Percentiles rank a stretch among this genome's conserved stretches.
Evolutionary conservation across 2,888 invertebrate genomes (phyloP).

Genomic region (Nomada goodeniana): DNA sequence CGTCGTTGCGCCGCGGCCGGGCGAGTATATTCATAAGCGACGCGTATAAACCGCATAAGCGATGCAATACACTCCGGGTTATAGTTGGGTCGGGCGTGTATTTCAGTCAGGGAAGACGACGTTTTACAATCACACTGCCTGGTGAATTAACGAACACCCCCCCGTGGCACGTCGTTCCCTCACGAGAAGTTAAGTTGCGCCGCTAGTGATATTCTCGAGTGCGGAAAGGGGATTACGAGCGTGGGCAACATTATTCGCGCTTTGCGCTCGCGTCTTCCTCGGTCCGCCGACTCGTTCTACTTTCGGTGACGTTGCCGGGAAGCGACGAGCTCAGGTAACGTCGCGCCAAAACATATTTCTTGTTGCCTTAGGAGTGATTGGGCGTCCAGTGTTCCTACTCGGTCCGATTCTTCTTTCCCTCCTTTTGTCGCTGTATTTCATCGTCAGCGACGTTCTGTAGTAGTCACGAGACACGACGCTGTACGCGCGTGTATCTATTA

Average conservation of each 20-base stretch:
- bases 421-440: background rate
- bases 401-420: background rate
- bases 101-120: slow-evolving; percentile 66
- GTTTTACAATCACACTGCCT: slow-evolving; percentile 68
- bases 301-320: slow-evolving; percentile 24
- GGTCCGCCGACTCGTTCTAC: slow-evolving; percentile 1
- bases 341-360: slow-evolving; percentile 6
- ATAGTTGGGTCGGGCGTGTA: slow-evolving; percentile 47
- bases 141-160: slow-evolving; percentile 73
- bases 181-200: slow-evolving; percentile 70
- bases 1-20: slow-evolving; percentile 30
- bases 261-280: slow-evolving; percentile 60
- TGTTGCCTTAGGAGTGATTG: background rate
- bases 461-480: background rate
- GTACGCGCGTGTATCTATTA: background rate
- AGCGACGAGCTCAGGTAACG: slow-evolving; percentile 15
- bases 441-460: no score
- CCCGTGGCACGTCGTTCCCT: slow-evolving; percentile 49
- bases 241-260: slow-evolving; percentile 68
- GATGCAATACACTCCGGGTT: slow-evolving; percentile 59
- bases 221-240: slow-evolving; percentile 60
- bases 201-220: slow-evolving; percentile 54
- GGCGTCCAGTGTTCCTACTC: background rate
- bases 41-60: slow-evolving; percentile 65
- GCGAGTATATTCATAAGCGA: slow-evolving; percentile 67